Evolutionary conservation across 2,797 vertebrate species (phyloP).

Genomic region (Thripadectes ignobilis): DNA sequence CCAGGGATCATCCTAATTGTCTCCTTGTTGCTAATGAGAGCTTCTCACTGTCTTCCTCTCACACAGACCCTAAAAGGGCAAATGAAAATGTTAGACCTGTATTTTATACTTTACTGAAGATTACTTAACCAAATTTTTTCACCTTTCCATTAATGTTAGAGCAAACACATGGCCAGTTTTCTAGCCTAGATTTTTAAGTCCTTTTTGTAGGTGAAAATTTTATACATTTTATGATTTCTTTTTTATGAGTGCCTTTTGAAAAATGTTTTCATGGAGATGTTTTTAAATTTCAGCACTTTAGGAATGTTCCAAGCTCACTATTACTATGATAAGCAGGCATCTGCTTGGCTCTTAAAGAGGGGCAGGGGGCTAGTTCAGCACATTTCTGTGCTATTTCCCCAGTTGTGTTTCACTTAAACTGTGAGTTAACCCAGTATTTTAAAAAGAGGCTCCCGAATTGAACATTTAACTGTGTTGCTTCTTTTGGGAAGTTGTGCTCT

Average conservation of each 20-base stretch:
- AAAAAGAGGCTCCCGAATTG: neutral
- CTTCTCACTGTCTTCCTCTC: neutral
- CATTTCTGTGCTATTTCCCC: neutral
- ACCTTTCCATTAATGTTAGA: neutral
- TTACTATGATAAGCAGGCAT: neutral
- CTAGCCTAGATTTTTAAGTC: neutral
- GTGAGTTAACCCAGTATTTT: neutral
- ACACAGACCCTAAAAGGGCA: neutral
- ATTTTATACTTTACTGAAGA: neutral
- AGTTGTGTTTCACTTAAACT: neutral
- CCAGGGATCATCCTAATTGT: neutral
- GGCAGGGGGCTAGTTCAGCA: neutral
- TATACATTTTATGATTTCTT: neutral
- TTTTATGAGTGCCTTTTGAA: neutral
- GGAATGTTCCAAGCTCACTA: neutral
- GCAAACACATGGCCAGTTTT: neutral
- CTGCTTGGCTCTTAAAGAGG: neutral
- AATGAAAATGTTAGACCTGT: neutral
- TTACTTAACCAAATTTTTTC: rapidly evolving
- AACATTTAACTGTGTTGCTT: neutral
- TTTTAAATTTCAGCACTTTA: neutral
- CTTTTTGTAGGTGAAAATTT: neutral
- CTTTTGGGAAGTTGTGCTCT: neutral
- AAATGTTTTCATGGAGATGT: neutral
- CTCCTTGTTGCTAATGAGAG: neutral